These are phyloP conservation scores for Drosophila pseudotakahashii DNA, from an alignment of 2,888 invertebrate genomes.

Conservation along the genomic window DNA sequence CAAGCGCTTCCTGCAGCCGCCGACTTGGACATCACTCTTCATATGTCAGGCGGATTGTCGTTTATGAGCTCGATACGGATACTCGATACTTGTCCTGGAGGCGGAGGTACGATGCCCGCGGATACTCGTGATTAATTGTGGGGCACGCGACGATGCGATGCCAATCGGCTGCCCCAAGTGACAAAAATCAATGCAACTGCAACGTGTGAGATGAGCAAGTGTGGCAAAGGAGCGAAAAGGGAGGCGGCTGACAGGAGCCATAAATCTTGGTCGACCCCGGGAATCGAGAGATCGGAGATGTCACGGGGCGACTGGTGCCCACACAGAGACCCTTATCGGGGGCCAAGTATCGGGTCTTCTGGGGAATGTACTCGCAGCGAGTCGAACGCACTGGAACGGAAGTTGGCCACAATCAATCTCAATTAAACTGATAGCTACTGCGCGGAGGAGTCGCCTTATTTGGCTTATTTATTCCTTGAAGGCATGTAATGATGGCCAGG, in stretches of 20 bases:
- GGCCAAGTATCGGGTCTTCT: conserved; percentile 65
- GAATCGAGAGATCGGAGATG: conserved; percentile 22
- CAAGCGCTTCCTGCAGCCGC: conserved; percentile 28
- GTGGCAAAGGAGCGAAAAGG: conserved; percentile 15
- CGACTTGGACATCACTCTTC: conserved; percentile 39
- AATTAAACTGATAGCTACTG: conserved; percentile 74
- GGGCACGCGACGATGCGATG: conserved; percentile 68
- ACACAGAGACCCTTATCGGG: conserved; percentile 56
- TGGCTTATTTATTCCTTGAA: neutral
- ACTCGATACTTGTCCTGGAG: conserved; percentile 1
- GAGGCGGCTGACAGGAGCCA: conserved; percentile 29
- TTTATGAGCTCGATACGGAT: conserved; percentile 33
- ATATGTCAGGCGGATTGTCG: conserved; percentile 45
- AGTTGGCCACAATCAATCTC: conserved; percentile 74
- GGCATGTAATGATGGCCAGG: conserved; percentile 6
- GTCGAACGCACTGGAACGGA: conserved; percentile 57
- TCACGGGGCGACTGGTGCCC: conserved; percentile 40
- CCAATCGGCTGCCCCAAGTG: conserved; percentile 70
- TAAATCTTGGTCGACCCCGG: conserved; percentile 45
- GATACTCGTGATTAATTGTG: conserved; percentile 63
- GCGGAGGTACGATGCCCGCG: conserved; percentile 28
- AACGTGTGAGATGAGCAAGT: conserved; percentile 66
- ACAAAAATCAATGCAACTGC: conserved; percentile 75
- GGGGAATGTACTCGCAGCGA: conserved; percentile 49
- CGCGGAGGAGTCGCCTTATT: conserved; percentile 15